Percentiles rank a stretch among this genome's conserved stretches.
Evolutionary conservation across 2,797 vertebrate genomes (phyloP).

Genomic region (Apogon hyalosoma): DNA sequence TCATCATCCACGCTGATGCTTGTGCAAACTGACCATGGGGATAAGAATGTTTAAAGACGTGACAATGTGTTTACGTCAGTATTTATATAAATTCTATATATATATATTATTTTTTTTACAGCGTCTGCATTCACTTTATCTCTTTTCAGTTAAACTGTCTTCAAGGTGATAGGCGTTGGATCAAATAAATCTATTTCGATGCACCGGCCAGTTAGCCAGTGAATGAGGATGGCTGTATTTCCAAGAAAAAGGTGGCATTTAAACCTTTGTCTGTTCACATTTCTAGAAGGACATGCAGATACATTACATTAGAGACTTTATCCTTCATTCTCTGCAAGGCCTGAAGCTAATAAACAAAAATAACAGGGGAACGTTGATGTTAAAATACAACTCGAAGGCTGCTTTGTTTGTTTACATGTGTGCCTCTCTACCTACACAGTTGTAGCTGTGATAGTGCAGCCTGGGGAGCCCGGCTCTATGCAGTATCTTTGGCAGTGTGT

Average conservation of each 20-base stretch:
- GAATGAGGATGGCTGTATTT: neutral
- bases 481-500: constrained; percentile 64
- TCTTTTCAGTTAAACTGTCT: neutral
- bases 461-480: constrained; percentile 47
- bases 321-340: constrained; percentile 21
- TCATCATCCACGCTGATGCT: constrained; percentile 38
- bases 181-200: neutral
- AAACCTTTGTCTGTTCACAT: constrained; percentile 6
- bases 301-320: neutral
- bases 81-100: constrained; percentile 7
- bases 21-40: constrained; percentile 17
- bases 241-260: neutral
- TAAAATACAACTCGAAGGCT: constrained; percentile 15
- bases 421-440: constrained; percentile 30
- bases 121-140: neutral
- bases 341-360: neutral
- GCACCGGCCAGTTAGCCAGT: neutral
- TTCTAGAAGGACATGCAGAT: constrained; percentile 9
- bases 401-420: constrained; percentile 36
- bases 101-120: neutral
- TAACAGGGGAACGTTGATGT: constrained; percentile 17
- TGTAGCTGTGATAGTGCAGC: constrained; percentile 45
- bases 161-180: neutral
- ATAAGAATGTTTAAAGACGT: neutral
- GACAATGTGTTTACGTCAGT: too few relatives aligned